Conservation (phyloP, 2,888 invertebrate species). For the Trissonchulus sp. region DNA sequence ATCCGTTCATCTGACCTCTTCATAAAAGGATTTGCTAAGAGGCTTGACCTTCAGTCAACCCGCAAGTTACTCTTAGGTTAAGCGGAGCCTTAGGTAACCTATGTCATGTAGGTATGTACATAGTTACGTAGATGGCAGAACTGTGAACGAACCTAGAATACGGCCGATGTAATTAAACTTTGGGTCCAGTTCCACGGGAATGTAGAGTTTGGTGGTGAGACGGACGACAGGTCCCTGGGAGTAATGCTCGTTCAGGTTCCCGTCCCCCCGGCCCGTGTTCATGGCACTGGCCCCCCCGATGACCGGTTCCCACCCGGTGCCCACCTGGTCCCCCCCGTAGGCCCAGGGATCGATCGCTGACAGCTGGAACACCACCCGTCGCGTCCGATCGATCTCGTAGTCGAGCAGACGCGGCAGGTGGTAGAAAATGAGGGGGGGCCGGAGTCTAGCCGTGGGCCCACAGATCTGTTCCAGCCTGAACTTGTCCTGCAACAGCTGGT, state of each 20-base stretch:
- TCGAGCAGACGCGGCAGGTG: neutral
- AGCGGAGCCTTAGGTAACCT: too few relatives aligned
- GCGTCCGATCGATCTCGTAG: neutral
- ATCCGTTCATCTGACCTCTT: too few relatives aligned
- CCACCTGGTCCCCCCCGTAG: too few relatives aligned
- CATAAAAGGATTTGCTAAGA: too few relatives aligned
- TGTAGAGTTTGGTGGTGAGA: neutral
- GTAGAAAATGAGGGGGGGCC: neutral
- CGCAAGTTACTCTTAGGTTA: too few relatives aligned
- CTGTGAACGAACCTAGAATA: too few relatives aligned
- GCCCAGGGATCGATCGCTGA: too few relatives aligned
- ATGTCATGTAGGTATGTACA: too few relatives aligned
- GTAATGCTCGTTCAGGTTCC: neutral
- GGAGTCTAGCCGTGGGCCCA: neutral
- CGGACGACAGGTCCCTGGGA: neutral
- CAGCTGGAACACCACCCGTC: neutral
- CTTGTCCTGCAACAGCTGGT: constrained; percentile 1
- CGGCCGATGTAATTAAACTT: constrained; percentile 41
- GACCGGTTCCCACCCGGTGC: neutral
- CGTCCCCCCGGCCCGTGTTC: neutral
- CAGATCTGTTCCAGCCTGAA: neutral
- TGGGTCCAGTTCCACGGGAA: constrained; percentile 28
- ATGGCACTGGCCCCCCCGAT: neutral
- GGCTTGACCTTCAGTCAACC: too few relatives aligned
- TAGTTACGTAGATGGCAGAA: too few relatives aligned